Conservation (phyloP, 2,797 vertebrate genomes). For the Pogoniulus pusillus region DNA sequence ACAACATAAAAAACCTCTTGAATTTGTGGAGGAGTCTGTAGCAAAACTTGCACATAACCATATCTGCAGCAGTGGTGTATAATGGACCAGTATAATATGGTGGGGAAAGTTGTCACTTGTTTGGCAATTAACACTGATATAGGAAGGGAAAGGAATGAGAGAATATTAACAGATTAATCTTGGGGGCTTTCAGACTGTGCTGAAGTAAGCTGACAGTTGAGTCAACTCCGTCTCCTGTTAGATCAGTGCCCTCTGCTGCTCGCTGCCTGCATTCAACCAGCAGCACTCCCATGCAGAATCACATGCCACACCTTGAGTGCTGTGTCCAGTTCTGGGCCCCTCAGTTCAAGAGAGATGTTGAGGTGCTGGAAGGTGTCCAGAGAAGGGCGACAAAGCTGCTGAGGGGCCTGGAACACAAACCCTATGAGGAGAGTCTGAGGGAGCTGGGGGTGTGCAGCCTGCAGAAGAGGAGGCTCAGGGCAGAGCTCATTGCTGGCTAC, state of each 20-base stretch:
- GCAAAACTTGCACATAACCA: constrained; percentile 25
- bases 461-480: no score
- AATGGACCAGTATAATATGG: constrained; percentile 38
- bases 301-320: no score
- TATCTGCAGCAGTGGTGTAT: constrained; percentile 12
- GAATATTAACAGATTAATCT: constrained; percentile 67
- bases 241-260: constrained; percentile 73
- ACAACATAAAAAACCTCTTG: neutral
- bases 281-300: neutral
- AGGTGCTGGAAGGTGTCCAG: no score
- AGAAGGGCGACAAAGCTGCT: no score
- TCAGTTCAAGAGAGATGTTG: no score
- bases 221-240: neutral
- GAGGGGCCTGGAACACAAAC: no score
- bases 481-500: no score
- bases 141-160: constrained; percentile 42
- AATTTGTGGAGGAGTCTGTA: constrained; percentile 28
- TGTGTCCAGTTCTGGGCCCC: no score
- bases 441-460: no score
- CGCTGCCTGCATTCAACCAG: neutral
- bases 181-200: neutral
- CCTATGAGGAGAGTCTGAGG: no score
- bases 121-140: constrained; percentile 66
- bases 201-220: neutral
- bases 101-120: constrained; percentile 55